A percentile compares a stretch with the other conserved stretches of the same genome.
phyloP scores from a whole-genome alignment of 2,113 vertebrate species.

The Mus pahari region DNA sequence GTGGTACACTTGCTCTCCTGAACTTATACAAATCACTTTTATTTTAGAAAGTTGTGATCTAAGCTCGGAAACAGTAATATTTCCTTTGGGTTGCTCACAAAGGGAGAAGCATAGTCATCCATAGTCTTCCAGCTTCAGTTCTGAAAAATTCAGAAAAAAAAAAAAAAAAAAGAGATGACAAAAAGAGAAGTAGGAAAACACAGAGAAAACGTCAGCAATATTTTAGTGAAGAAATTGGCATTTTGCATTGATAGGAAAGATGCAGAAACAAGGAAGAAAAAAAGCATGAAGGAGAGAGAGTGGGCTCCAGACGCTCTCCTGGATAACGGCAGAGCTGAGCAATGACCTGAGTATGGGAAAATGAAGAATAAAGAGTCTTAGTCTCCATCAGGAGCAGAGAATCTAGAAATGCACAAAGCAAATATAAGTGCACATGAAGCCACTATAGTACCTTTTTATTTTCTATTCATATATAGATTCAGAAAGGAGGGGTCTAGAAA shows the following conservation, averaged over 20 bases:
- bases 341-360: not conserved
- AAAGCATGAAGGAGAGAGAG: too few relatives aligned
- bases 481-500: not conserved
- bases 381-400: not conserved
- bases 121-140: constrained; percentile 14
- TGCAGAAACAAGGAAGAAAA: not conserved
- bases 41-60: constrained; percentile 31
- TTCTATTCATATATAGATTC: constrained; percentile 14
- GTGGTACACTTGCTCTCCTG: not conserved
- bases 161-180: not conserved
- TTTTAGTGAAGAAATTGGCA: not conserved
- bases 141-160: constrained; percentile 55
- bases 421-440: constrained; percentile 41
- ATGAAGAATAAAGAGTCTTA: not conserved
- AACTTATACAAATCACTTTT: not conserved
- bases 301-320: not conserved
- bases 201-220: not conserved
- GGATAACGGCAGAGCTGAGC: not conserved
- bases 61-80: not conserved
- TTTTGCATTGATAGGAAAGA: not conserved
- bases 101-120: not conserved
- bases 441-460: constrained; percentile 30
- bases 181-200: not conserved
- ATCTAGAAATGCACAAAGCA: not conserved
- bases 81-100: constrained; percentile 11